Evolutionary conservation across 2,113 vertebrate species (phyloP).

Genomic region (Cettia cetti): DNA sequence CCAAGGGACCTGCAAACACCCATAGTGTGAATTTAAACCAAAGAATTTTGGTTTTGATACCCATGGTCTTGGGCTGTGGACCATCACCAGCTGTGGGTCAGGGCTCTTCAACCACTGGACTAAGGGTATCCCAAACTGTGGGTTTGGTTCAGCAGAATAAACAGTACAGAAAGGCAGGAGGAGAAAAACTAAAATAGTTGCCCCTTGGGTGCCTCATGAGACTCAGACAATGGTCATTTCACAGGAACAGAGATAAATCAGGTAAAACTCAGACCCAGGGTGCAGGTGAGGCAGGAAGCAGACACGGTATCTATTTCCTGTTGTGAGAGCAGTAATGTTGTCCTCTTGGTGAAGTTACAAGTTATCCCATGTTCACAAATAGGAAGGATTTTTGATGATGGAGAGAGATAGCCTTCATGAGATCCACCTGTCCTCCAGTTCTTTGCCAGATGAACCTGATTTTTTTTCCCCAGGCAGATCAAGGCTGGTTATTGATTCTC

Average conservation of each 20-base stretch:
- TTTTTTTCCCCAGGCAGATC: background rate
- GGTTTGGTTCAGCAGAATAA: background rate
- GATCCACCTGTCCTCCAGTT: background rate
- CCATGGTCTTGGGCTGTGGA: background rate
- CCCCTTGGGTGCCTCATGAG: background rate
- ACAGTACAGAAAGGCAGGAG: slow-evolving; percentile 29
- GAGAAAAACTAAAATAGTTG: background rate
- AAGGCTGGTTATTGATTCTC: background rate
- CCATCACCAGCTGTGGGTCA: background rate
- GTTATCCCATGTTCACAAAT: background rate
- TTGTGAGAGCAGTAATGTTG: background rate
- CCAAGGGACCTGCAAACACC: background rate
- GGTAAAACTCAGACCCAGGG: background rate
- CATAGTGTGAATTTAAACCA: background rate
- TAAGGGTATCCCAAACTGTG: background rate
- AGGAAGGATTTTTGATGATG: background rate
- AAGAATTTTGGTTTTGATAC: background rate
- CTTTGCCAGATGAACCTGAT: slow-evolving; percentile 5
- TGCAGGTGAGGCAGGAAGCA: background rate
- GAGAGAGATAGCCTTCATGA: background rate
- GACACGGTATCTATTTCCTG: background rate
- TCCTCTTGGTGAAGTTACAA: slow-evolving; percentile 30
- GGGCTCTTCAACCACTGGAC: background rate
- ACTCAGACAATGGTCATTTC: background rate
- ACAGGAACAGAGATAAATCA: background rate